These are phyloP conservation scores for Steromphala cineraria DNA, from an alignment of 2,888 invertebrate genomes.

Conservation along the genomic window DNA sequence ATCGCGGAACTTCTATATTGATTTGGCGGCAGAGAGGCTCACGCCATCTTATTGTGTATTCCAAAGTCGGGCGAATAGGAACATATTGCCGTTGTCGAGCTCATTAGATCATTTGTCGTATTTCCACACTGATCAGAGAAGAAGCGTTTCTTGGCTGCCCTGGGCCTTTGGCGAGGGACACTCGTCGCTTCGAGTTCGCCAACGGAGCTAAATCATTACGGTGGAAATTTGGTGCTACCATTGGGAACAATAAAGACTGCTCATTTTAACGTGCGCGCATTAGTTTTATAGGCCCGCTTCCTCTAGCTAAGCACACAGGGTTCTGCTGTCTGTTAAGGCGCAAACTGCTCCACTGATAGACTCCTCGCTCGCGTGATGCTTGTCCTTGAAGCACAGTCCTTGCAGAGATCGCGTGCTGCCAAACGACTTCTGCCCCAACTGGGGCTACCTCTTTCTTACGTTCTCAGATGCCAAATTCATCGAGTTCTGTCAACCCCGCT, in stretches of 20 bases:
- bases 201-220: conserved; percentile 27
- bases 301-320: not conserved
- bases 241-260: conserved; percentile 28
- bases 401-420: conserved; percentile 2
- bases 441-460: not conserved
- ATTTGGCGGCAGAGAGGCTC: conserved; percentile 20
- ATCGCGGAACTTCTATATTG: conserved; percentile 8
- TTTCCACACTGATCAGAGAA: conserved; percentile 14
- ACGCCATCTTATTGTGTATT: conserved; percentile 25
- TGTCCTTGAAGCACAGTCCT: not conserved
- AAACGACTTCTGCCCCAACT: not conserved
- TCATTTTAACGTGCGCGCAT: conserved; percentile 22
- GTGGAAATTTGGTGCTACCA: conserved; percentile 27
- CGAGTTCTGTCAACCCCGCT: conserved; percentile 29
- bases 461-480: conserved; percentile 16
- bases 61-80: conserved; percentile 21
- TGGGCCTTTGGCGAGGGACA: not conserved
- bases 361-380: not conserved
- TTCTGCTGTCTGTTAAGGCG: conserved; percentile 16
- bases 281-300: conserved; percentile 18
- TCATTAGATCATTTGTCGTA: conserved; percentile 39
- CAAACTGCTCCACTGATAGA: conserved; percentile 7
- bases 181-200: conserved; percentile 11
- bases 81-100: conserved; percentile 29
- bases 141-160: not conserved